Percentiles rank a stretch among this genome's conserved stretches.
phyloP scores from a whole-genome alignment of 2,113 vertebrate species.

The Syrmaticus mikado region DNA sequence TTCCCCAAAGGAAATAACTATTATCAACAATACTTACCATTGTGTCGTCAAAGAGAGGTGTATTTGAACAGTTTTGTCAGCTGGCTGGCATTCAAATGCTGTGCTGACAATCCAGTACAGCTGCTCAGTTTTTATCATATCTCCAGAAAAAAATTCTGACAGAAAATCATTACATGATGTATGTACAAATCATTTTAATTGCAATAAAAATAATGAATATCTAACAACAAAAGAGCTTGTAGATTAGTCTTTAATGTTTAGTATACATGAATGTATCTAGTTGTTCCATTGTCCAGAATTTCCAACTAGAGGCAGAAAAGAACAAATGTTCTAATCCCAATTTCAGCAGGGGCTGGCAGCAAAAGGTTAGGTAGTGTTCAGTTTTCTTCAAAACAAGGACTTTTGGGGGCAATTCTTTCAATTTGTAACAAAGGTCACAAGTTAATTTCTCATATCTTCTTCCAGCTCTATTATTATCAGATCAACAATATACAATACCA shows the following conservation, averaged over 20 bases:
- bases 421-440: not conserved
- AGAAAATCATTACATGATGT: not conserved
- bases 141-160: not conserved
- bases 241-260: not conserved
- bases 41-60: not conserved
- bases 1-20: not conserved
- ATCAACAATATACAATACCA: not conserved
- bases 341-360: not conserved
- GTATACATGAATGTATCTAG: rapidly evolving
- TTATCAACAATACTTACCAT: not conserved
- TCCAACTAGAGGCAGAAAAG: not conserved
- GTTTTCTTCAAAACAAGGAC: not conserved
- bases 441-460: not conserved
- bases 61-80: not conserved
- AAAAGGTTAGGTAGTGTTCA: not conserved
- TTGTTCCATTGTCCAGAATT: not conserved
- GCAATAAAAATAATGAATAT: not conserved
- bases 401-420: not conserved
- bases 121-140: not conserved
- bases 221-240: not conserved
- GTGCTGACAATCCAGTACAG: not conserved
- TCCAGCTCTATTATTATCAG: not conserved
- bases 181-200: not conserved
- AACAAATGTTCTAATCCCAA: not conserved
- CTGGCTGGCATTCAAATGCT: not conserved